Base-by-base conservation (phyloP, 2,888 invertebrate genomes). In the Achlya flavicornis region DNA sequence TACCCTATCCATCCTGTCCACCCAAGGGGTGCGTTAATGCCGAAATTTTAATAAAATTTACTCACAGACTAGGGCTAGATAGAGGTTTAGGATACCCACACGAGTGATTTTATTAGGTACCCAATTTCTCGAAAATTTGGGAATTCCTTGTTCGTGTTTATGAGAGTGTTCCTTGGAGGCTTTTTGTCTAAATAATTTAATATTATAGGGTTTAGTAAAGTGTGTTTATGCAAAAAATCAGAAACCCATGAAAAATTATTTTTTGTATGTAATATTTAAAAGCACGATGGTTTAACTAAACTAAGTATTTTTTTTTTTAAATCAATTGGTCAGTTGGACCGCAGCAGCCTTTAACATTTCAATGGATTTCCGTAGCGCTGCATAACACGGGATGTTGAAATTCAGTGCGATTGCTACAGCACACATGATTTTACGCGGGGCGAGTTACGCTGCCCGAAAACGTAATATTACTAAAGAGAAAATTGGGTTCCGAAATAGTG, bases 1-100 rank as follows among this genome's bases (percentile, higher is more conserved):
- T 74, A 69, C 70, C 70, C 67, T 61, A 66, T 72, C 65, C 68
- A 61, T 71, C 71, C 67, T 11, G 19, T 12, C 41, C 41, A 19
- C 60, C 60, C 53, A 69, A 72, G 65, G 72, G 74, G 71, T 65
- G 70, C 75, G 76, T 78, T 79, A 74, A 74, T 73, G 73, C 69
- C 71, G 78, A 74, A 78, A 79, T 84, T 84, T 85, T 78, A 84
- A 81, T 84, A 78, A 71, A 72, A 53, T 53, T 16, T 53, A 53
- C 53, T 53, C 16, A 10, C 16, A 48, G 16, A 6, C 48, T 48
- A 48, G 16, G 4, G 11, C n/a, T 16, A 48, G 48, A 48, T 48
- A 6, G 38, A 16, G 48, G n/a, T 2, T 26, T 26, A 26, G 26
- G 26, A 26, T 26, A 26, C 26, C 26, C 7, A 53, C 16, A 53